phyloP scores from a whole-genome alignment of 23 tunicate genomes.

The Halocynthia aurantium region DNA sequence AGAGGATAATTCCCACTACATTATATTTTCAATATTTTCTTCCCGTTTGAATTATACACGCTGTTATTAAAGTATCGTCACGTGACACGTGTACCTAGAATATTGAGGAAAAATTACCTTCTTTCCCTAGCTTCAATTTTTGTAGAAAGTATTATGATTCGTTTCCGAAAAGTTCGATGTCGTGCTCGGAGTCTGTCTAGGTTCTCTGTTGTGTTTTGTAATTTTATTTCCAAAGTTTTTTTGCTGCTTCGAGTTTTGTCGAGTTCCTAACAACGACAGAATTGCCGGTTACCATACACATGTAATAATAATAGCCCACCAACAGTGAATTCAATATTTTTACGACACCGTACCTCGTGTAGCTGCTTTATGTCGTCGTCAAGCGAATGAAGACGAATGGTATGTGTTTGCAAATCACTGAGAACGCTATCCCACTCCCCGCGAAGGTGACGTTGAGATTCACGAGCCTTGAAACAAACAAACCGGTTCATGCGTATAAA shows the following conservation, averaged over 20 bases:
- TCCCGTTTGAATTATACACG: no score
- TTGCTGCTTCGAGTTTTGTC: slow-evolving; percentile 32
- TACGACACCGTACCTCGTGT: slow-evolving; percentile 31
- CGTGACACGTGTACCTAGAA: no score
- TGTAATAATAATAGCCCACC: neutral
- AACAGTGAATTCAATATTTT: neutral
- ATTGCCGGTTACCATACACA: neutral
- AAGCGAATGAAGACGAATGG: slow-evolving; percentile 52
- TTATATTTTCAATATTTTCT: neutral
- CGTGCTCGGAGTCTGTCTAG: slow-evolving; percentile 44
- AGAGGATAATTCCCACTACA: no score
- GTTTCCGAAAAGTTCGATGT: slow-evolving; percentile 55
- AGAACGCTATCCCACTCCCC: slow-evolving; percentile 37
- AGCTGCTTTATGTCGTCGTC: slow-evolving; percentile 55
- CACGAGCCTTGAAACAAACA: slow-evolving; percentile 31
- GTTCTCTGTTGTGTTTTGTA: slow-evolving; percentile 39
- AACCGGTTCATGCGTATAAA: neutral
- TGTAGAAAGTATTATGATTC: slow-evolving; percentile 26
- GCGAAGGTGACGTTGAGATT: slow-evolving; percentile 46
- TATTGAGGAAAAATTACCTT: slow-evolving; percentile 25
- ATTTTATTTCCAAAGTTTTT: slow-evolving; percentile 47
- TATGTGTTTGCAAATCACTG: slow-evolving; percentile 37
- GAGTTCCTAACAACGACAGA: slow-evolving; percentile 39
- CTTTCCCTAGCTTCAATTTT: slow-evolving; percentile 73
- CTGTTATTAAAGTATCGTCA: no score